These are phyloP conservation scores for Drosophila parabipectinata DNA, from an alignment of 1,140 invertebrate genomes.

Conservation along the genomic window DNA sequence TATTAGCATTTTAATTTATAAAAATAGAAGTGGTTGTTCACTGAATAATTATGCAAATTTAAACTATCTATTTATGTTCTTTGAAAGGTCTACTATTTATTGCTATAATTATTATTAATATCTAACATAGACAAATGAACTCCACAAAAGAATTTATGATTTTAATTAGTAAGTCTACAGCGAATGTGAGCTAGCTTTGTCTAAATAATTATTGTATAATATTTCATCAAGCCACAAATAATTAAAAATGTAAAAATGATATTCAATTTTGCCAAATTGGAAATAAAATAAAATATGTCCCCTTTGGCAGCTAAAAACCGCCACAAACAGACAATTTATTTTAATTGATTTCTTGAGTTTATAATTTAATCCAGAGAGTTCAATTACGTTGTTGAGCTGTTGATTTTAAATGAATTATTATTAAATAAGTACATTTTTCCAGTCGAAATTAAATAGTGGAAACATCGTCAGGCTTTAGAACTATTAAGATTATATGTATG, in stretches of 20 bases:
- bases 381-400: neutral
- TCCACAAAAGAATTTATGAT: neutral
- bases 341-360: neutral
- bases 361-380: neutral
- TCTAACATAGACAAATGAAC: neutral
- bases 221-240: neutral
- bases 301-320: too few relatives aligned
- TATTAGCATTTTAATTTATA: neutral
- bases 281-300: too few relatives aligned
- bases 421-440: neutral
- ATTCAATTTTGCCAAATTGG: neutral
- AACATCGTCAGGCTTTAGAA: neutral
- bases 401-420: neutral
- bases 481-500: slow-evolving; percentile 6
- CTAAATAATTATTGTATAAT: neutral
- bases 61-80: neutral
- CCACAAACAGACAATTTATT: neutral
- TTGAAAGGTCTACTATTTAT: neutral
- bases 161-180: neutral
- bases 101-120: neutral
- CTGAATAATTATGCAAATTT: neutral
- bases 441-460: neutral
- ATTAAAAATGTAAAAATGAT: neutral
- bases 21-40: neutral
- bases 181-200: neutral